Evolutionary conservation across 2,113 vertebrate genomes (phyloP).

Genomic region (Isurus oxyrinchus): DNA sequence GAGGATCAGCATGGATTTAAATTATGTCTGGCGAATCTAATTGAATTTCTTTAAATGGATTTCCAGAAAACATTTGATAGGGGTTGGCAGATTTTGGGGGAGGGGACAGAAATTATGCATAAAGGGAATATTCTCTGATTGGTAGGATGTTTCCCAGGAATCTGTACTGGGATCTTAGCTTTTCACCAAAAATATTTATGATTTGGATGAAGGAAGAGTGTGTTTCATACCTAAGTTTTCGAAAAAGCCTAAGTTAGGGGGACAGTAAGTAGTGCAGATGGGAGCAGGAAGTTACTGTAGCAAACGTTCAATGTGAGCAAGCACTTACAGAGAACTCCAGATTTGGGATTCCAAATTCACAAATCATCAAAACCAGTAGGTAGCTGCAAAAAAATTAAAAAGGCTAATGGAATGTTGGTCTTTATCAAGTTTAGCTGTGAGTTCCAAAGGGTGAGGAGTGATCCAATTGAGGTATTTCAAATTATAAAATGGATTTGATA

Average conservation of each 20-base stretch:
- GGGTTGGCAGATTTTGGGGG: neutral
- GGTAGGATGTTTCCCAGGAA: neutral
- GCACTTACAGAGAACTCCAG: too few species aligned
- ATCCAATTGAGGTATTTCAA: too few species aligned
- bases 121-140: neutral
- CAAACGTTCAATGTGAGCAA: neutral
- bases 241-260: neutral
- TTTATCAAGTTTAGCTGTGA: too few species aligned
- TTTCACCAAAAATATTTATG: neutral
- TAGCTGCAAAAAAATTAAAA: too few species aligned
- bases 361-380: too few species aligned
- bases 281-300: neutral
- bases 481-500: too few species aligned
- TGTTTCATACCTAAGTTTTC: neutral
- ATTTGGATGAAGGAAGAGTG: neutral
- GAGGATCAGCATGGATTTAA: too few species aligned
- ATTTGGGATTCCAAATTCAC: too few species aligned
- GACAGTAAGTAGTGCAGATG: neutral
- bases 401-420: too few species aligned
- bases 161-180: neutral
- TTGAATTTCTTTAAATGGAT: too few species aligned
- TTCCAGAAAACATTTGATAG: neutral
- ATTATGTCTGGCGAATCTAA: too few species aligned
- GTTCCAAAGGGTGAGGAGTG: too few species aligned
- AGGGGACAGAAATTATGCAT: neutral